phyloP scores from a whole-genome alignment of 2,797 vertebrate species.

The Pseudomugil tenellus region DNA sequence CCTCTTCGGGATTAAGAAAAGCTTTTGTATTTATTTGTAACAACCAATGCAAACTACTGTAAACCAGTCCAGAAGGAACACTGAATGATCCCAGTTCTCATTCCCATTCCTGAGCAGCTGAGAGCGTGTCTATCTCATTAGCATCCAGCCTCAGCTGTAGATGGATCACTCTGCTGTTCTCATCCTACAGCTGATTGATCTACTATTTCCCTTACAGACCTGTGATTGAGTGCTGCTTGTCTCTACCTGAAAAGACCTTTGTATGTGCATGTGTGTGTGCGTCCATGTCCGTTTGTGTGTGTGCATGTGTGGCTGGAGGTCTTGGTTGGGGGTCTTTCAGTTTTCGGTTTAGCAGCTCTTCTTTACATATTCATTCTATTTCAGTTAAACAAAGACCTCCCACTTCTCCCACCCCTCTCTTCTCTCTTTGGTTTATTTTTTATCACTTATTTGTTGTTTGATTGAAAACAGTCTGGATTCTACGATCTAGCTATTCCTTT shows the following conservation, averaged over 20 bases:
- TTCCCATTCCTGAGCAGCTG: too few relatives aligned
- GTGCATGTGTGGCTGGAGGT: conserved; percentile 51
- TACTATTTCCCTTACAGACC: conserved; percentile 40
- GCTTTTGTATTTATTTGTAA: too few relatives aligned
- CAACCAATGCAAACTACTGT: too few relatives aligned
- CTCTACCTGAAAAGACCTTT: conserved; percentile 42
- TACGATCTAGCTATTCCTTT: too few relatives aligned
- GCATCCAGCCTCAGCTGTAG: conserved; percentile 48
- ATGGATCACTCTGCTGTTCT: conserved; percentile 59
- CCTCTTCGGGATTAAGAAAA: too few relatives aligned
- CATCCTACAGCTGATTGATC: conserved; percentile 74
- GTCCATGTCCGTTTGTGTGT: conserved; percentile 42
- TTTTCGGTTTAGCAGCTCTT: conserved; percentile 80
- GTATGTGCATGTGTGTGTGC: conserved; percentile 47
- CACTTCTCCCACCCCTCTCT: too few relatives aligned
- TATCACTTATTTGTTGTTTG: too few relatives aligned
- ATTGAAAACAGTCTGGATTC: too few relatives aligned
- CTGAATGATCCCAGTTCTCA: too few relatives aligned
- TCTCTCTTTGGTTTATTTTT: too few relatives aligned
- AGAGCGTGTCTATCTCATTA: conserved; percentile 37
- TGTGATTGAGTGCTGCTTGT: conserved; percentile 72
- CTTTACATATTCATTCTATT: conserved; percentile 86
- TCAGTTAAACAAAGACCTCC: conserved; percentile 76
- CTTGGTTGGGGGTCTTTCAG: conserved; percentile 79
- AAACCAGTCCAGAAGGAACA: too few relatives aligned